Base-by-base conservation (phyloP, 2,888 invertebrate species). In the Homarus gammarus region DNA sequence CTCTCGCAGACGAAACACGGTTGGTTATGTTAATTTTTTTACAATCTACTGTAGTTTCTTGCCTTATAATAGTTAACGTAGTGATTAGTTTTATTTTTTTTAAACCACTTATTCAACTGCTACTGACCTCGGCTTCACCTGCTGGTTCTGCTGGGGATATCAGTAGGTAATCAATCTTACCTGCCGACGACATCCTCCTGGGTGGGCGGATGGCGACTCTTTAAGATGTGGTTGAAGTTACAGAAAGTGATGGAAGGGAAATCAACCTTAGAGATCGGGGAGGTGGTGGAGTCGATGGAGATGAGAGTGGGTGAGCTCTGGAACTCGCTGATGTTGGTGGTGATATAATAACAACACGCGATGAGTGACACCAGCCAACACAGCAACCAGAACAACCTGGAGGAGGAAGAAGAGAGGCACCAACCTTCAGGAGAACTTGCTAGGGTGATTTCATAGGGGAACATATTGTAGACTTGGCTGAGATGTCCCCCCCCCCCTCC, bases 191-290 rank as follows among this genome's bases (percentile, higher is more conserved):
- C 75, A 18, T 56, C 84, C 18, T 51, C 73, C 40, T 84, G 84
- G 22, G 18, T 22, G 33, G 84, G 84, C 22, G 75, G 84, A 18
- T 38, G 18, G 18, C 84, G 84, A 56, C 56, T 84, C 27, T 73
- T 72, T 8, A 36, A 36, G 44, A 84, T 44, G 51, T 56, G 73
- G 75, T 84, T 84, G 38, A 84, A 72, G 38, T 75, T 84, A 56
- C 84, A 84, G 36, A 84, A 84, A 75, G 73, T 73, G 22, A 73
- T 56, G 2, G 51, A 49, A 0, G 84, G 84, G 38, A 84, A 84
- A 10, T 51, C 64, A 22, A 84, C 49, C 84, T 73, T 49, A 22
- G 31, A 51, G 56, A 84, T 33, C 10, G 75, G 75, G 40, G 56
- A 84, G 31, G 49, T 75, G n/a, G 84, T 84, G 36, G 38, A 51